Percentiles rank a stretch among this genome's conserved stretches.
Evolutionary conservation across 1,140 invertebrate genomes (phyloP).

Genomic region (Paracyclopina nana): DNA sequence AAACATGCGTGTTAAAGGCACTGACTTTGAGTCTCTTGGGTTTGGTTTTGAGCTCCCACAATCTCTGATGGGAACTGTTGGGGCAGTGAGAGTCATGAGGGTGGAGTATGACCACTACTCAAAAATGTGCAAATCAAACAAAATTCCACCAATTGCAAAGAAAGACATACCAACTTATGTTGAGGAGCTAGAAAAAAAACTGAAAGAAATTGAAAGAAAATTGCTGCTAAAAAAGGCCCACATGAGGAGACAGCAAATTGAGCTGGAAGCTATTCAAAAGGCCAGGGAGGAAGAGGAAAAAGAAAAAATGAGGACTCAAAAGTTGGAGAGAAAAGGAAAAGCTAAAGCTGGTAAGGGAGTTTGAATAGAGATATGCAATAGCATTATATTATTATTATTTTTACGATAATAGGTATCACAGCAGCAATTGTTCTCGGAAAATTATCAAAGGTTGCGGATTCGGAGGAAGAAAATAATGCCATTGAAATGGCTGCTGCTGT

Average conservation of each 20-base stretch:
- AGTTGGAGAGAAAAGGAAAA: constrained; percentile 4
- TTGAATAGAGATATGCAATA: too few relatives aligned
- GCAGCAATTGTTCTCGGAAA: too few relatives aligned
- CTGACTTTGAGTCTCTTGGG: constrained; percentile 8
- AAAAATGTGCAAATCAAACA: constrained; percentile 8
- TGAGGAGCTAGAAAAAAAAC: background rate
- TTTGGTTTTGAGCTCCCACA: constrained; percentile 12
- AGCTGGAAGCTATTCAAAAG: background rate
- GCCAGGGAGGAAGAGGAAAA: background rate
- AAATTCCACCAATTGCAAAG: background rate
- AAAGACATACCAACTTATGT: constrained; percentile 8
- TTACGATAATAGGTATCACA: too few relatives aligned
- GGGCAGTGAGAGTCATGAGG: constrained; percentile 9
- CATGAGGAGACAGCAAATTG: background rate
- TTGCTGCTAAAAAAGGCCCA: background rate
- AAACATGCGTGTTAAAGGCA: constrained; percentile 15
- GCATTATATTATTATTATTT: too few relatives aligned
- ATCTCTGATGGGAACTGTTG: constrained; percentile 7
- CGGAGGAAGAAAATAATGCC: too few relatives aligned
- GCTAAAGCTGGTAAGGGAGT: too few relatives aligned
- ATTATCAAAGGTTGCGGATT: too few relatives aligned
- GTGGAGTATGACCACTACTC: constrained; percentile 15
- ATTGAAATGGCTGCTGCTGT: too few relatives aligned
- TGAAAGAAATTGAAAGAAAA: background rate
- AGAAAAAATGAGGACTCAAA: background rate